Evolutionary conservation across 2,888 invertebrate species (phyloP), one percentile per base, ranked within the genome.

Genomic region (Hirudinaria manillensis): DNA sequence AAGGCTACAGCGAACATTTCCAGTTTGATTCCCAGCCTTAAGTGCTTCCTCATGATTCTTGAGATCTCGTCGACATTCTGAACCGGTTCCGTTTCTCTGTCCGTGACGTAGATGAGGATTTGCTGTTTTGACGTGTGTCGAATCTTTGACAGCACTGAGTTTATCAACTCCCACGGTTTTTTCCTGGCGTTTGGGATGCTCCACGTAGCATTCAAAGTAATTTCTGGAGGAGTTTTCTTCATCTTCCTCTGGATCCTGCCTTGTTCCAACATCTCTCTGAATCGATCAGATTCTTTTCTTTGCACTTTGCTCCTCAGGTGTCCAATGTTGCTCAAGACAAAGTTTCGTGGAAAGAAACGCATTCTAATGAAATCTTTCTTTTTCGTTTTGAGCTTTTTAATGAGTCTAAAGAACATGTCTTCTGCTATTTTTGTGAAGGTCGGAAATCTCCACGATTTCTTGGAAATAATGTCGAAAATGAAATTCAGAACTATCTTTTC

Each of bases 371-470:
- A 72, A 3, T 27, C 29, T 13, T 36, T 36, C n/a, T 32, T 32
- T 24, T 55, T 24, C 3, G 21, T 34, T n/a, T 38, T 16, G 24
- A 55, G 36, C 29, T 65, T 65, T 24, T 73, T 36, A 3, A 34
- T 2, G 13, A 73, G 16, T 7, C 73, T n/a, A 2, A 38, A n/a
- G 36, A n/a, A 61, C 27, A 73, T 73, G 34, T 73, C 65, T 65
- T 73, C 38, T 24, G 73, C 73, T 19, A 73, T 73, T 24, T n/a
- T 27, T 24, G 65, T 19, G 21, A 73, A 29, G 7, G 34, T 73
- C n/a, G 61, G 65, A n/a, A 36, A 65, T n/a, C 73, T 55, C 73
- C 73, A 73, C 3, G 73, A 73, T 4, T 73, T 73, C 21, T n/a
- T 32, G 3, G 73, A 73, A n/a, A 73, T 73, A 4, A 73, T 61